Conservation (phyloP, 2,113 vertebrate species). For the Stictonetta naevosa region DNA sequence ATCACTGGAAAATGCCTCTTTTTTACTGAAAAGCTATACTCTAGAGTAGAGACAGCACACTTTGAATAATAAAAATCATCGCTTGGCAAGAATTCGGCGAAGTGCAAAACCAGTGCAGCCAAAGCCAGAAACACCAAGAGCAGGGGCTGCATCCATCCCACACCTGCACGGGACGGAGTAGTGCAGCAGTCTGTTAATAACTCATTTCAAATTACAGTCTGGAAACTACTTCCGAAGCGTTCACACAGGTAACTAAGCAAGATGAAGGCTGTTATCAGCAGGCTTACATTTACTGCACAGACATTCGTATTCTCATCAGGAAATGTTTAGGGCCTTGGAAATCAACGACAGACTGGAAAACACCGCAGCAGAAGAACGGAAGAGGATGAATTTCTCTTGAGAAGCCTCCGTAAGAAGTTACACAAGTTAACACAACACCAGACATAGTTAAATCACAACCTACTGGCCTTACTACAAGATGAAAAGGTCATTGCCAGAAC, state of each 20-base stretch:
- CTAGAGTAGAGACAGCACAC: background rate
- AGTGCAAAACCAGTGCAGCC: background rate
- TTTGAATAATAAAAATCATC: background rate
- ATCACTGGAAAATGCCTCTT: accelerated
- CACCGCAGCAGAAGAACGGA: background rate
- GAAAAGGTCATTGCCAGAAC: slow-evolving; percentile 33
- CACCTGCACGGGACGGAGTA: too few species aligned
- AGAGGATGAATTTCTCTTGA: background rate
- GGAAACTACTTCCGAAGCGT: background rate
- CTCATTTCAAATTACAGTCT: accelerated
- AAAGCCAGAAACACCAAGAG: background rate
- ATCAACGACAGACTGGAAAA: background rate
- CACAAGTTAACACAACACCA: background rate
- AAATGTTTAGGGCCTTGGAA: background rate
- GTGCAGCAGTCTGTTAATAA: background rate
- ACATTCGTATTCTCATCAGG: background rate
- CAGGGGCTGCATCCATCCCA: background rate
- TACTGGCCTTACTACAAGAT: background rate
- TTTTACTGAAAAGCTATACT: background rate
- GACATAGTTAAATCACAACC: background rate
- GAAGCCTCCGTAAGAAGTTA: background rate
- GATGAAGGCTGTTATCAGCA: background rate
- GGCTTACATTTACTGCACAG: background rate
- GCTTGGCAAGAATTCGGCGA: background rate
- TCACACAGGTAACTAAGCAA: background rate